Evolutionary conservation across 2,113 vertebrate species (phyloP), one percentile per base, ranked within the genome.

Genomic region (Perca flavescens): DNA sequence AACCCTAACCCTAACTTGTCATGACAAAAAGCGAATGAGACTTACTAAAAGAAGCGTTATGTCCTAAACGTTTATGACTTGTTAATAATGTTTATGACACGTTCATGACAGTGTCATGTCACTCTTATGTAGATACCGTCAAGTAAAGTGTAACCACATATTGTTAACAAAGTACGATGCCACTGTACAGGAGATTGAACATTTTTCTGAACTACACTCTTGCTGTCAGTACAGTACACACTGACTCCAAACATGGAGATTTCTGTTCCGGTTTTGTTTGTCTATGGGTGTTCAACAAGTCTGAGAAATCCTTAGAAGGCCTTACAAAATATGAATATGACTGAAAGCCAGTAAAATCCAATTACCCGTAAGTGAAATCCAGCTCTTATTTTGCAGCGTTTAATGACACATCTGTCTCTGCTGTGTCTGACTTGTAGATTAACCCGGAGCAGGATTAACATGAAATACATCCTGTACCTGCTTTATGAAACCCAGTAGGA

Each of bases 381-480:
- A 86, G 31, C 80, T 89, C 76, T 75, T 31, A 62, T 81, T 58
- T 71, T 14, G 8, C 72, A 58, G 17, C 31, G 8, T 70, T 63
- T 36, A 72, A 69, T 54, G 49, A 82, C 65, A 79, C 36, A 71
- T 83, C 52, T 70, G 61, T 58, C 58, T 72, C 53, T 60, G 77
- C 57, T 22, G 74, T 6, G 1, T 57, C 19, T 40, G 34, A 79
- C 75, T 79, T 22, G 14, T 34, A 74, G 71, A 80, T 89, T 63
- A 83, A 72, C 69, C 73, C 74, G 6, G 65, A 69, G 25, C 13
- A 58, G 85, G 87, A 91, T 89, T 87, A 77, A 34, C 6, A 9
- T 60, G 34, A 71, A 78, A 68, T 49, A 67, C 68, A 28, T 15
- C 25, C 34, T 68, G n/a, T 58, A 83, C 68, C 82, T 70, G 73